Base-by-base conservation (phyloP, 2,888 invertebrate genomes). In the Eurytoma californica region DNA sequence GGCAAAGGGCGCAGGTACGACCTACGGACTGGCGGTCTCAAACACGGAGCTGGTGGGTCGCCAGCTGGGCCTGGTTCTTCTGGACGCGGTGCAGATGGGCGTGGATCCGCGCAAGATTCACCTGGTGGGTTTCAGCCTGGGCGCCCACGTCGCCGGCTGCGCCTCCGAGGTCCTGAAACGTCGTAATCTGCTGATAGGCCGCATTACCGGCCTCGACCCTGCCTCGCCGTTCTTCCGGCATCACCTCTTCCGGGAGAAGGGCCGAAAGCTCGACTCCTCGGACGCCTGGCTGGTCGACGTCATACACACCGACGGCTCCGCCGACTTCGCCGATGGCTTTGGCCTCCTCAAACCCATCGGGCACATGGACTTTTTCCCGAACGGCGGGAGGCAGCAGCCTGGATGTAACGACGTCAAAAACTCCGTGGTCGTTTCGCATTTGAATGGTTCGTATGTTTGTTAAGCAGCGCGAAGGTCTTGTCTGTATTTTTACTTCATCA, bases 241-340 rank as follows among this genome's bases (percentile, higher is more conserved):
- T 84, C 86, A 92, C 84, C 87, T 93, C 85, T 86, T 93, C 82
- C 86, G 91, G 39, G 92, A 93, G 67, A 91, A 91, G 76, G 89
- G 92, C 16, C 91, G 92, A 76, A 93, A 93, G 82, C 88, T 94
- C 66, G 94, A 94, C 84, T 91, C 91, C 47, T 91, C 91, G 7
- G 94, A 94, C 85, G 94, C 94, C 0, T 88, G 90, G 39, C 92
- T 94, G 80, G 94, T 94, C 0, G 94, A 94, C 86, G 92, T 94
- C n/a, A 91, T 94, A 76, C 94, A 94, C 83, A 94, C 94, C 1
- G 94, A 94, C 86, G 93, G 94, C 5, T 91, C 91, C n/a, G 85
- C 91, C 84, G 90, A 91, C 60, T 91, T 93, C 81, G 91, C 92
- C n/a, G 93, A 93, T 85, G 93, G 93, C 16, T 93, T 93, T 84